Percentiles rank a stretch among this genome's conserved stretches.
Conservation (phyloP, 2,113 vertebrate genomes). For the Myotis yumanensis region DNA sequence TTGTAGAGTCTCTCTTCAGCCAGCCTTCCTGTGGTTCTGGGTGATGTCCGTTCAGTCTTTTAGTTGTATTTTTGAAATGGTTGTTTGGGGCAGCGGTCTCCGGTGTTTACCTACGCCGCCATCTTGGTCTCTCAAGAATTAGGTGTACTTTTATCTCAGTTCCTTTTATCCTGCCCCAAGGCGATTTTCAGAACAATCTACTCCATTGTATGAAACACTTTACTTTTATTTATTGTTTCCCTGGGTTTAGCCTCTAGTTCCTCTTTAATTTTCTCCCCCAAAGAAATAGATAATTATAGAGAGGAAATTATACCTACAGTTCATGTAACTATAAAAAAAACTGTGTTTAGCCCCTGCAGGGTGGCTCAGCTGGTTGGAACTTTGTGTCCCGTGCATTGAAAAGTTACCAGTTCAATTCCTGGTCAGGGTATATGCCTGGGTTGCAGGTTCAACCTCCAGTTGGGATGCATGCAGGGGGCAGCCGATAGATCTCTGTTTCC, state of each 20-base stretch:
- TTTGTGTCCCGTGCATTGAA: not conserved
- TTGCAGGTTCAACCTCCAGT: not conserved
- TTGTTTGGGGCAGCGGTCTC: too few species aligned
- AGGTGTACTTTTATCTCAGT: not conserved
- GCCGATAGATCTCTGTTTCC: too few species aligned
- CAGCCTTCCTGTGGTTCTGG: too few species aligned
- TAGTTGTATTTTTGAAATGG: too few species aligned
- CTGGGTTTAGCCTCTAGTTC: not conserved
- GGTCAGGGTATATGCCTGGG: not conserved
- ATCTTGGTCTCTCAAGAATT: too few species aligned
- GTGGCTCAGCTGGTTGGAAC: not conserved
- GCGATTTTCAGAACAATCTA: slow-evolving; percentile 9
- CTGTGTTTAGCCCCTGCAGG: not conserved
- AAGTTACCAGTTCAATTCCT: not conserved
- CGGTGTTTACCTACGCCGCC: too few species aligned
- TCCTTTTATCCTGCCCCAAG: not conserved
- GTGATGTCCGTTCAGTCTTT: too few species aligned
- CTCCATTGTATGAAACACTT: not conserved
- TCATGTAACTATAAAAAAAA: not conserved
- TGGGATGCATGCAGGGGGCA: not conserved
- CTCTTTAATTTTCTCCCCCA: slow-evolving; percentile 30
- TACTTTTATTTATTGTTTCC: not conserved
- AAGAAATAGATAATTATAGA: not conserved
- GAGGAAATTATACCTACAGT: not conserved
- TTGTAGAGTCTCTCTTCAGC: too few species aligned